Conservation (phyloP, 2,797 vertebrate genomes). For the Calcarius lapponicus region DNA sequence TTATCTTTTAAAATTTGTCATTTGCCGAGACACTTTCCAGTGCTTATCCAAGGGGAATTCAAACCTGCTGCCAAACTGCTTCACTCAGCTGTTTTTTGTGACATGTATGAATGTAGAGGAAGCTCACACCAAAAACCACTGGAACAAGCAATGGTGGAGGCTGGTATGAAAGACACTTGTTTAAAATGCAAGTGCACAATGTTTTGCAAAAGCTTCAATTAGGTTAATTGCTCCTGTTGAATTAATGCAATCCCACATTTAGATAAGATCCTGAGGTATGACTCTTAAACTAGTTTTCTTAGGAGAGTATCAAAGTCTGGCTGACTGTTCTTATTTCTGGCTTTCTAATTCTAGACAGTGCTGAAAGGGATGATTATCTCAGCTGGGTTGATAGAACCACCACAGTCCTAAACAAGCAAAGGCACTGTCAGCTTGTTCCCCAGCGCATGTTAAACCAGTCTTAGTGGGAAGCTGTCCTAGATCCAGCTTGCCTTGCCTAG, state of each 20-base stretch:
- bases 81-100: not conserved
- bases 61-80: not conserved
- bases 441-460: not conserved
- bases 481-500: not conserved
- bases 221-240: constrained; percentile 7
- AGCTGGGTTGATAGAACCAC: not conserved
- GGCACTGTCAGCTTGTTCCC: not conserved
- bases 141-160: not conserved
- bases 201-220: not conserved
- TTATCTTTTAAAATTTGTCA: not conserved
- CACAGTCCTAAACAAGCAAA: not conserved
- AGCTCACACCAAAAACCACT: not conserved
- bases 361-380: not conserved
- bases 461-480: not conserved
- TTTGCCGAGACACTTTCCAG: not conserved
- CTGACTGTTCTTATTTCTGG: not conserved
- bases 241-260: not conserved
- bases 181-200: not conserved
- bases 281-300: not conserved
- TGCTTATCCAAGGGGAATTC: not conserved
- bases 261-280: constrained; percentile 4
- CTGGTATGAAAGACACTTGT: not conserved
- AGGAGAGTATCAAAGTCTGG: not conserved
- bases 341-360: not conserved
- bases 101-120: not conserved